These are phyloP conservation scores for Nannoperca obscura DNA, from an alignment of 2,797 vertebrate genomes.

Conservation along the genomic window DNA sequence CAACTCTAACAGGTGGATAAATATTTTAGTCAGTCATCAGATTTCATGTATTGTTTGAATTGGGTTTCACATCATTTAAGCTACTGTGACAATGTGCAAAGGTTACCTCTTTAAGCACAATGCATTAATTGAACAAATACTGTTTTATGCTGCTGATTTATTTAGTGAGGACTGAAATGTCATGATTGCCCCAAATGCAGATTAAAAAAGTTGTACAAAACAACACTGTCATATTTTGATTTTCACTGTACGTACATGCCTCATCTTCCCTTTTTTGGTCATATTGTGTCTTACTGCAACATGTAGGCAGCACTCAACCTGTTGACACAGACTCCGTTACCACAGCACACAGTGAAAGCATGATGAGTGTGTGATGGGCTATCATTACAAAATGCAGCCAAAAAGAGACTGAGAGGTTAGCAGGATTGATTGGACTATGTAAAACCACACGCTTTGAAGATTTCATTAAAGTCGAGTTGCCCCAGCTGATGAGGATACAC, in stretches of 20 bases:
- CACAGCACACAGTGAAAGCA: conserved; percentile 22
- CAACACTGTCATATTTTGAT: background rate
- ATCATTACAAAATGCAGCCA: conserved; percentile 36
- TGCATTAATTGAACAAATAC: background rate
- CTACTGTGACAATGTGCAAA: conserved; percentile 2
- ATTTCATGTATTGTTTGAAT: conserved; percentile 13
- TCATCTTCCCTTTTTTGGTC: no score
- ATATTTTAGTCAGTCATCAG: conserved; percentile 8
- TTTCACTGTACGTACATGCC: background rate
- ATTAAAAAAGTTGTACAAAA: conserved; percentile 8
- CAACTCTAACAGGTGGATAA: background rate
- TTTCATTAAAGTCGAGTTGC: conserved; percentile 50
- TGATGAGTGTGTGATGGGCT: conserved; percentile 20
- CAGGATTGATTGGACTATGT: conserved; percentile 46
- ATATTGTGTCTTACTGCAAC: conserved; percentile 1
- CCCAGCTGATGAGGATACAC: conserved; percentile 20
- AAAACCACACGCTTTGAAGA: conserved; percentile 43
- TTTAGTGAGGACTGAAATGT: conserved; percentile 18
- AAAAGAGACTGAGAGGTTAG: conserved; percentile 26
- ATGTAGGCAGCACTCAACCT: conserved; percentile 52
- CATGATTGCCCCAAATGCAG: background rate
- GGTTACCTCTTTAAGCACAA: conserved; percentile 19
- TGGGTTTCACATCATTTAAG: conserved; percentile 25
- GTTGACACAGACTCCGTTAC: conserved; percentile 54
- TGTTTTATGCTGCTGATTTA: conserved; percentile 16